Conservation (phyloP, 2,113 vertebrate species). For the Anolis carolinensis region DNA sequence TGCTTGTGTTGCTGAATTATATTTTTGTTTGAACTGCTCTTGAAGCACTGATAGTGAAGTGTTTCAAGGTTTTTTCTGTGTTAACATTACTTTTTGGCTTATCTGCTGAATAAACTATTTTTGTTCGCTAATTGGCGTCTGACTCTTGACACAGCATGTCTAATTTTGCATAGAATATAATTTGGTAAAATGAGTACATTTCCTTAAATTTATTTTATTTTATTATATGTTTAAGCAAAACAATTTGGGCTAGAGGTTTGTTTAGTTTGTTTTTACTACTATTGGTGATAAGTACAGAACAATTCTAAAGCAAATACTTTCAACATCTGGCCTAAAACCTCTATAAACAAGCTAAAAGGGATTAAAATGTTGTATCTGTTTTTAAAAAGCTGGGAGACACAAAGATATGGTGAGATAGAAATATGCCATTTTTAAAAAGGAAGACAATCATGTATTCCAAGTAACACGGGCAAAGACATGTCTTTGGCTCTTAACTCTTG, state of each 20-base stretch:
- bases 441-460: slow-evolving; percentile 28
- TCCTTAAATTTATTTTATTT: neutral
- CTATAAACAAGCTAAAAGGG: neutral
- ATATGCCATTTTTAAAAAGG: neutral
- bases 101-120: too few species aligned
- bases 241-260: neutral
- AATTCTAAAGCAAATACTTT: neutral
- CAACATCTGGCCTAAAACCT: neutral
- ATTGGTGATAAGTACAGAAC: neutral
- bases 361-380: slow-evolving; percentile 32
- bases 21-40: too few species aligned
- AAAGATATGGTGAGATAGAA: slow-evolving; percentile 29
- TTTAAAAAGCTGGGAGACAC: slow-evolving; percentile 26
- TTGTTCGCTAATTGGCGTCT: too few species aligned
- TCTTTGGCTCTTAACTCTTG: slow-evolving; percentile 42
- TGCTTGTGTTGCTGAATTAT: too few species aligned
- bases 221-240: neutral
- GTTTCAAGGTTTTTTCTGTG: too few species aligned
- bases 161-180: neutral
- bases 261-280: neutral
- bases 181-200: neutral
- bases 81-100: too few species aligned
- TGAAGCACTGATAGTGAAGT: too few species aligned
- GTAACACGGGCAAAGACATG: slow-evolving; percentile 29
- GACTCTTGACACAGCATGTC: too few species aligned